A percentile compares a stretch with the other conserved stretches of the same genome.
These are phyloP conservation scores for Papilio dardanus DNA, from an alignment of 1,140 invertebrate genomes.

Conservation along the genomic window DNA sequence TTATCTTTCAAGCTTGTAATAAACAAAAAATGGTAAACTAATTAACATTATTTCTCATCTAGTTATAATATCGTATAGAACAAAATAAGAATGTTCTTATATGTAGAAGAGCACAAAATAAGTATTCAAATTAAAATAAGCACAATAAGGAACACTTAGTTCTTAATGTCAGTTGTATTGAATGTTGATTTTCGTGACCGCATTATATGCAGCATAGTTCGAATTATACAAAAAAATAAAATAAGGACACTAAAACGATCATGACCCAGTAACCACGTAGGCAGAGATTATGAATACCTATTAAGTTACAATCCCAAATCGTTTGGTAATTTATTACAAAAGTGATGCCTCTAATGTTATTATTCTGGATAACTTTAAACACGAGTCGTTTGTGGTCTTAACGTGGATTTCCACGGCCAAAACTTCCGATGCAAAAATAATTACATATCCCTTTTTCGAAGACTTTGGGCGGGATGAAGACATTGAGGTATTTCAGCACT, in stretches of 20 bases:
- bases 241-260: slow-evolving; percentile 5
- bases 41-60: not conserved
- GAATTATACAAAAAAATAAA: not conserved
- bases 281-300: not conserved
- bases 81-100: not conserved
- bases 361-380: too few relatives aligned
- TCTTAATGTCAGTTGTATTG: not conserved
- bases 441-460: too few relatives aligned
- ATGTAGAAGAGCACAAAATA: not conserved
- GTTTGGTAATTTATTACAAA: too few relatives aligned
- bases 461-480: too few relatives aligned
- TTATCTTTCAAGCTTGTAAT: not conserved
- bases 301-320: not conserved
- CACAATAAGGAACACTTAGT: not conserved
- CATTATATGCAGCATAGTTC: not conserved
- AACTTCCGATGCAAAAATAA: too few relatives aligned
- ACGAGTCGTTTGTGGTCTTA: too few relatives aligned
- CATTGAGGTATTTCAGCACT: too few relatives aligned
- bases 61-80: not conserved
- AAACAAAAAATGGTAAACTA: not conserved
- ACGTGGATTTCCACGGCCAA: too few relatives aligned
- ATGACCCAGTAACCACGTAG: not conserved
- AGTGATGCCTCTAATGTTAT: too few relatives aligned
- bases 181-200: not conserved
- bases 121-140: not conserved